Conservation (phyloP, 2,113 vertebrate species). For the Thalassarche chlororhynchos region DNA sequence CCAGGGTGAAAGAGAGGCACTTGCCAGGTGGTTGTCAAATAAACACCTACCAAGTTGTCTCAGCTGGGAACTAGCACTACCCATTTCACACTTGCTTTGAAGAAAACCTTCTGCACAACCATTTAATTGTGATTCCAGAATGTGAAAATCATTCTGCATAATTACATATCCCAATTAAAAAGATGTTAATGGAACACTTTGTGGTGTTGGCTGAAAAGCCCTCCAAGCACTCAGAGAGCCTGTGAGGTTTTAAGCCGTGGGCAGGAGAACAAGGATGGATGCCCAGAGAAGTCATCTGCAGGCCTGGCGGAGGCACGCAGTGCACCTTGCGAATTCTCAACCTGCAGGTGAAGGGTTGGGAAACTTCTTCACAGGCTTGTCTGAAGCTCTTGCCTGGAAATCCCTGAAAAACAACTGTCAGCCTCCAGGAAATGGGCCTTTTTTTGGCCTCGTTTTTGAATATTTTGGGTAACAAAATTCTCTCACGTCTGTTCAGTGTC, state of each 20-base stretch:
- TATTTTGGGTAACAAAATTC: neutral
- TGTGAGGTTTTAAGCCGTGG: fast-evolving
- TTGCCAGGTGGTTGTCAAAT: neutral
- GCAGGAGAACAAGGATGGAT: neutral
- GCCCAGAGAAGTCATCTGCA: neutral
- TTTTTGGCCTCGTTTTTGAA: neutral
- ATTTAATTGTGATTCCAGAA: neutral
- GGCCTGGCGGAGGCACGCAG: fast-evolving
- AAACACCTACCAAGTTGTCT: neutral
- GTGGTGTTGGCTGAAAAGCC: neutral
- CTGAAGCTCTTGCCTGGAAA: neutral
- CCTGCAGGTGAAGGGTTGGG: neutral
- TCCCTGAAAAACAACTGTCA: neutral
- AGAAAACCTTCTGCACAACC: neutral
- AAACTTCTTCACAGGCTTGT: neutral
- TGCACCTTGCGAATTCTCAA: neutral
- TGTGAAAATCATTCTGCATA: neutral
- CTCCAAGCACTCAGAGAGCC: neutral
- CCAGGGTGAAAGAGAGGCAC: neutral
- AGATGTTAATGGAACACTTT: neutral
- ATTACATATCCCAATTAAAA: neutral
- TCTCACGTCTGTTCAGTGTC: neutral
- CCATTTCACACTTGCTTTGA: neutral
- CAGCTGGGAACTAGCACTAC: neutral
- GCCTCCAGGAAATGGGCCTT: neutral